A percentile compares a stretch with the other conserved stretches of the same genome.
phyloP scores from a whole-genome alignment of 2,888 invertebrate genomes.

The Plebejus argus region DNA sequence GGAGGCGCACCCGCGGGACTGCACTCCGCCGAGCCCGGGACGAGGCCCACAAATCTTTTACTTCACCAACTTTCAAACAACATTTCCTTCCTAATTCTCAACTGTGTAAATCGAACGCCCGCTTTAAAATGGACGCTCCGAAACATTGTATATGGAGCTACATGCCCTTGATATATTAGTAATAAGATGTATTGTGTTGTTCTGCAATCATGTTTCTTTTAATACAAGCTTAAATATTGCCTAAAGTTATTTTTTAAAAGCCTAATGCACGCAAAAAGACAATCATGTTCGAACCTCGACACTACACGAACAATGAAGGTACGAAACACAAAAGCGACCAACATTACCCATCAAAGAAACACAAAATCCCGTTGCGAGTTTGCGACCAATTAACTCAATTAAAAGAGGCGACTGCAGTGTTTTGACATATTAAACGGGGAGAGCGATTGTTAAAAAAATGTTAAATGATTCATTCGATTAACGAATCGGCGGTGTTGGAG shows the following conservation, averaged over 20 bases:
- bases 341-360: neutral
- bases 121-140: neutral
- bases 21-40: constrained; percentile 60
- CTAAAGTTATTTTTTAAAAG: no score
- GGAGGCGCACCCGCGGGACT: constrained; percentile 76
- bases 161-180: neutral
- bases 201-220: neutral
- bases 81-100: constrained; percentile 29
- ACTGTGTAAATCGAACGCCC: constrained; percentile 21
- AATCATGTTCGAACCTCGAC: no score
- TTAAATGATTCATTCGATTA: constrained; percentile 61
- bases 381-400: constrained; percentile 16
- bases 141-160: neutral
- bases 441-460: constrained; percentile 42
- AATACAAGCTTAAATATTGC: neutral
- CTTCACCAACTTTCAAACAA: constrained; percentile 59
- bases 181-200: no score
- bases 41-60: constrained; percentile 71
- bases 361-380: neutral
- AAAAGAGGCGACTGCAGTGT: neutral
- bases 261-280: no score
- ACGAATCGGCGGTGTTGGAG: constrained; percentile 68
- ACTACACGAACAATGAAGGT: no score
- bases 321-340: no score
- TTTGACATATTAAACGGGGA: neutral